Evolutionary conservation across 2,113 vertebrate genomes (phyloP).

Genomic region (Hippocampus comes): DNA sequence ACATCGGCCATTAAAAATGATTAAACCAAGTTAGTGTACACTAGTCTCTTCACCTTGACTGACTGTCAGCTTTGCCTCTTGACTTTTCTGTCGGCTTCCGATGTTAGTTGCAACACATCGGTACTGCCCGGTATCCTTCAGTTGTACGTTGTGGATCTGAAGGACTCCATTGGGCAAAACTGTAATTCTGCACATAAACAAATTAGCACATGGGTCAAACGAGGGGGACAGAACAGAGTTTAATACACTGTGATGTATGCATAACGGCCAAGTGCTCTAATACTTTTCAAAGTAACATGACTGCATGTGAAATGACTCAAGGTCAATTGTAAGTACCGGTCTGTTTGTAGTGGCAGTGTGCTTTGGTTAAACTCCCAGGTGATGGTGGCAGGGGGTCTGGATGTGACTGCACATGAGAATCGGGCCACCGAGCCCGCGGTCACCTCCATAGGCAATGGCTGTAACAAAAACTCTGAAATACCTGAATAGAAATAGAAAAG

Average conservation of each 20-base stretch:
- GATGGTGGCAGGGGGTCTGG: constrained; percentile 81
- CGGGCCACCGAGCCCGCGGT: constrained; percentile 83
- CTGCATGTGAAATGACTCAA: not conserved
- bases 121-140: constrained; percentile 83
- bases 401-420: constrained; percentile 84
- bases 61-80: constrained; percentile 82
- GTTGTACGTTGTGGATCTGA: constrained; percentile 85
- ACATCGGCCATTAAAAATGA: not conserved
- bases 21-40: not conserved
- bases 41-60: constrained; percentile 74
- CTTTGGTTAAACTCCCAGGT: constrained; percentile 93
- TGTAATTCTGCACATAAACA: constrained; percentile 77
- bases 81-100: constrained; percentile 77
- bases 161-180: constrained; percentile 86
- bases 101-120: constrained; percentile 83
- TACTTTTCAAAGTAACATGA: not conserved
- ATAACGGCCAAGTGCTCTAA: not conserved
- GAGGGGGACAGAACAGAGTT: not conserved
- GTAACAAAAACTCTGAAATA: constrained; percentile 83
- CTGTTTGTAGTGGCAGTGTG: constrained; percentile 73
- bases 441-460: constrained; percentile 78
- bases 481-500: constrained; percentile 63
- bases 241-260: not conserved
- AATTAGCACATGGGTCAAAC: constrained; percentile 1
- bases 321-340: constrained; percentile 74